phyloP scores from a whole-genome alignment of 1,140 invertebrate species.

The Drosophila micromelanica region DNA sequence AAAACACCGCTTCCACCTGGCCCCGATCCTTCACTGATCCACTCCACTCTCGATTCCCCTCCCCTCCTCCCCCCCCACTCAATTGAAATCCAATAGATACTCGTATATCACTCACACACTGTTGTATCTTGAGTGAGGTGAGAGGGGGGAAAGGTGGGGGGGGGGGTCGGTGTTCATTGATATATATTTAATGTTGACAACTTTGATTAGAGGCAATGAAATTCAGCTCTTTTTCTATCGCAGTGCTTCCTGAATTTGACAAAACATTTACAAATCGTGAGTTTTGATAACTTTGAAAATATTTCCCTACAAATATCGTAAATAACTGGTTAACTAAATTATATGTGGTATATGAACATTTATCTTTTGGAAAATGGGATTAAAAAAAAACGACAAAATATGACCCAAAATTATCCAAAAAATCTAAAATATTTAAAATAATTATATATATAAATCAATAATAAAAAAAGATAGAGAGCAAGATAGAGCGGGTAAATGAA shows the following conservation, averaged over 20 bases:
- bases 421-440: too few species aligned
- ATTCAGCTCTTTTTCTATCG: background rate
- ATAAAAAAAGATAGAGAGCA: background rate
- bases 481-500: background rate
- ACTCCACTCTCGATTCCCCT: background rate
- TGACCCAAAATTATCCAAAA: too few species aligned
- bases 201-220: constrained; percentile 15
- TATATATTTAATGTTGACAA: constrained; percentile 1
- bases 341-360: background rate
- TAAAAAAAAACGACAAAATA: too few species aligned
- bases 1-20: constrained; percentile 36
- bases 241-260: constrained; percentile 7
- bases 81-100: constrained; percentile 17
- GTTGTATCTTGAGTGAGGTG: too few species aligned
- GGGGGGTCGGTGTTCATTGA: background rate
- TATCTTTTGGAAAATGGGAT: too few species aligned
- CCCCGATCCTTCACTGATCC: constrained; percentile 28
- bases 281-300: constrained; percentile 2
- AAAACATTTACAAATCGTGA: constrained; percentile 23
- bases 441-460: too few species aligned
- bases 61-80: too few species aligned
- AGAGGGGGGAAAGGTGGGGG: too few species aligned
- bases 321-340: background rate
- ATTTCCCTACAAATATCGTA: background rate
- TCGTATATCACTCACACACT: constrained; percentile 7